phyloP scores from a whole-genome alignment of 2,888 invertebrate genomes.

The Dione vanillae region DNA sequence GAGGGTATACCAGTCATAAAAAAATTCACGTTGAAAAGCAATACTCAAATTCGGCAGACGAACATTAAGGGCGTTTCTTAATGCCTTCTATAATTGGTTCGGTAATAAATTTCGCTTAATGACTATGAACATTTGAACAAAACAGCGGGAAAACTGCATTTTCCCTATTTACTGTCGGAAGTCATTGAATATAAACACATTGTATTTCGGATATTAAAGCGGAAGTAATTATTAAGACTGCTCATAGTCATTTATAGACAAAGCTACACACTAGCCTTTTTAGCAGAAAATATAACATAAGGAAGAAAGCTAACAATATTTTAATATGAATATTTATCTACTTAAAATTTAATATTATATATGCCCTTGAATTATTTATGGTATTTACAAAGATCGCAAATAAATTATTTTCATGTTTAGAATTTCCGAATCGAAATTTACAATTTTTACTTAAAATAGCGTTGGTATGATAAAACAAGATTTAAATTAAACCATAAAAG shows the following conservation, averaged over 20 bases:
- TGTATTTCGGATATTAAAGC: conserved; percentile 14
- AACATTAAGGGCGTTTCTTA: conserved; percentile 61
- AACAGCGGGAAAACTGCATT: conserved; percentile 31
- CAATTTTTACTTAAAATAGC: background rate
- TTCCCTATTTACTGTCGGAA: conserved; percentile 27
- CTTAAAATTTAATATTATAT: too few relatives aligned
- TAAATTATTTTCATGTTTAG: too few relatives aligned
- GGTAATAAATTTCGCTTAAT: conserved; percentile 42
- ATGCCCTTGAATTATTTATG: too few relatives aligned
- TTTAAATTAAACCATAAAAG: background rate
- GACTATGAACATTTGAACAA: conserved; percentile 30
- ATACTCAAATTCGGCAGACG: conserved; percentile 49
- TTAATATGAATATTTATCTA: too few relatives aligned
- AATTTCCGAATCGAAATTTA: too few relatives aligned
- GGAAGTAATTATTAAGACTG: background rate
- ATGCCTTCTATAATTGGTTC: conserved; percentile 41
- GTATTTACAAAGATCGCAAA: too few relatives aligned
- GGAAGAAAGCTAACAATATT: too few relatives aligned
- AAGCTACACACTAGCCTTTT: background rate
- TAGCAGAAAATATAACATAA: too few relatives aligned
- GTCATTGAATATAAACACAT: conserved; percentile 30
- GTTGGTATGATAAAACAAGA: background rate
- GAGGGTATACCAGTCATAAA: conserved; percentile 1
- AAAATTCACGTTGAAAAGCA: conserved; percentile 29
- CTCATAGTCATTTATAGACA: background rate